A percentile compares a stretch with the other conserved stretches of the same genome.
These are phyloP conservation scores for Corythoichthys haematopterus DNA, from an alignment of 2,113 vertebrate species.

Conservation along the genomic window DNA sequence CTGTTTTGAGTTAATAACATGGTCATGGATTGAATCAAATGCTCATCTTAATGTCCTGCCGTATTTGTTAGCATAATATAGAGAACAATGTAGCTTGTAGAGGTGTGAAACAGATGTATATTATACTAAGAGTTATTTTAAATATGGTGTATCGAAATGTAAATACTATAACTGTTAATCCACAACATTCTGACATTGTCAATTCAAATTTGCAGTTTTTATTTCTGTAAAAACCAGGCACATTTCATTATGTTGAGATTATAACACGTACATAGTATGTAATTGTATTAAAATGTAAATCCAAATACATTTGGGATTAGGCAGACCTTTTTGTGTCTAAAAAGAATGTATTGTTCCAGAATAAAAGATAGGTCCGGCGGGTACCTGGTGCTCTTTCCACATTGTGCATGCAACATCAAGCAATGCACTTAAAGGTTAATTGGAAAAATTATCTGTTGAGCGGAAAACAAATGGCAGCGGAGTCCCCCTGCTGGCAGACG, in stretches of 20 bases:
- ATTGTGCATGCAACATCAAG: conserved; percentile 48
- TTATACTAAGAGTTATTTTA: too few species aligned
- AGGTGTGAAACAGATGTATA: too few species aligned
- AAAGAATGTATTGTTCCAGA: conserved; percentile 8
- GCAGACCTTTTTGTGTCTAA: background rate
- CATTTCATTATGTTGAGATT: background rate
- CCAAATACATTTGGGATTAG: background rate
- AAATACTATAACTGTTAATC: too few species aligned
- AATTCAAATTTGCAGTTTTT: too few species aligned
- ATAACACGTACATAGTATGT: background rate
- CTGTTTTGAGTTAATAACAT: too few species aligned
- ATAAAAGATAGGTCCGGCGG: conserved; percentile 22
- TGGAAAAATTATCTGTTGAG: conserved; percentile 93
- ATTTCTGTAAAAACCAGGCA: too few species aligned
- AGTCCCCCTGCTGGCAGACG: conserved; percentile 70
- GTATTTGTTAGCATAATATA: too few species aligned
- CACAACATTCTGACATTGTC: too few species aligned
- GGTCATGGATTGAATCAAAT: too few species aligned
- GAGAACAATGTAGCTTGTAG: too few species aligned
- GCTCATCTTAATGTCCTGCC: too few species aligned
- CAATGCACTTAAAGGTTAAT: conserved; percentile 85
- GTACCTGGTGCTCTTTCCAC: conserved; percentile 28
- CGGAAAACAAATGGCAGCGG: conserved; percentile 64
- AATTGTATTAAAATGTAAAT: background rate
- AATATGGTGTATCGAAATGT: too few species aligned